Evolutionary conservation across 2,797 vertebrate species (phyloP).

Genomic region (Benthosema pterotum): DNA sequence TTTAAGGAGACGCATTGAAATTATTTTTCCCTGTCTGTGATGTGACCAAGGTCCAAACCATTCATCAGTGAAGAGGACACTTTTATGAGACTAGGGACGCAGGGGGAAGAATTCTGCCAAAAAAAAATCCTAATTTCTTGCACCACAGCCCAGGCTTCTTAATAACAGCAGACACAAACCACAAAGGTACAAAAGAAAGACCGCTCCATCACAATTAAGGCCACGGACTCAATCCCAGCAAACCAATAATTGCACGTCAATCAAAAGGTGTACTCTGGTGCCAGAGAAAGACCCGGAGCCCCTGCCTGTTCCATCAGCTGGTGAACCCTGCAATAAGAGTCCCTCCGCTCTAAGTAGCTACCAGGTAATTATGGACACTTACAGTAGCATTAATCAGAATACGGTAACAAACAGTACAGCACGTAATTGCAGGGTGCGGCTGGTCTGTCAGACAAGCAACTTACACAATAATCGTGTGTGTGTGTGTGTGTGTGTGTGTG

Average conservation of each 20-base stretch:
- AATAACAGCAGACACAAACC: slow-evolving; percentile 15
- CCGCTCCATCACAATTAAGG: not conserved
- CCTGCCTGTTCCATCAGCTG: too few relatives aligned
- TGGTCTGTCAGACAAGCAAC: not conserved
- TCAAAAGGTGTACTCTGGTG: too few relatives aligned
- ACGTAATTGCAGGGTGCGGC: not conserved
- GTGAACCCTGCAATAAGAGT: too few relatives aligned
- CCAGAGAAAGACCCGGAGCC: too few relatives aligned
- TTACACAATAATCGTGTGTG: slow-evolving; percentile 1
- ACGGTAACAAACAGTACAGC: not conserved
- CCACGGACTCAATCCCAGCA: not conserved
- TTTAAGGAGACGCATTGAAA: too few relatives aligned
- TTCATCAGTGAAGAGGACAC: slow-evolving; percentile 44
- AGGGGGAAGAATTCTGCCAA: slow-evolving; percentile 45
- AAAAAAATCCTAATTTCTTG: slow-evolving; percentile 3
- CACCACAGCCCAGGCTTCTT: slow-evolving; percentile 10
- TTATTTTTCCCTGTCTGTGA: too few relatives aligned
- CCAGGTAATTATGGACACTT: too few relatives aligned
- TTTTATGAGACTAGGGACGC: slow-evolving; percentile 47
- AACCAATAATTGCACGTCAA: not conserved
- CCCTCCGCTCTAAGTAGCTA: too few relatives aligned
- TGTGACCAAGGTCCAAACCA: slow-evolving; percentile 13
- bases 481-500: not conserved
- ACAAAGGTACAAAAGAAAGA: slow-evolving; percentile 8
- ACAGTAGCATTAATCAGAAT: too few relatives aligned